Conservation (phyloP, 2,888 invertebrate species). For the Pyrochroa serraticornis region DNA sequence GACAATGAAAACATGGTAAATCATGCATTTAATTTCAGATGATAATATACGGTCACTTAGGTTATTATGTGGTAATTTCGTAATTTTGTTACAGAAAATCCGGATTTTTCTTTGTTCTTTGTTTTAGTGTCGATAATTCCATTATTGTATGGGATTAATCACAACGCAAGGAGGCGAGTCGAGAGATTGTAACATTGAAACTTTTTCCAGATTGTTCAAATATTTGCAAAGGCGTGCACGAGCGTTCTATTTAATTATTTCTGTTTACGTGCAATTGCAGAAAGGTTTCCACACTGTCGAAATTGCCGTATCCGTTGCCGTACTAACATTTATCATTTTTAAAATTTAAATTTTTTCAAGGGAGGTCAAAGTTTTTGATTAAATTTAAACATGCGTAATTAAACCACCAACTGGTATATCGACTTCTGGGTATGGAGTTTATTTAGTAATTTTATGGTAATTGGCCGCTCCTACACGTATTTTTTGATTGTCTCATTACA, state of each 20-base stretch:
- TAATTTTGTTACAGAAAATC: background rate
- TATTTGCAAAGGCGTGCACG: constrained; percentile 3
- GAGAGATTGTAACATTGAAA: background rate
- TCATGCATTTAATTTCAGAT: background rate
- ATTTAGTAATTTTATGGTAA: background rate
- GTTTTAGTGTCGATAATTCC: background rate
- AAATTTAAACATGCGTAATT: no score
- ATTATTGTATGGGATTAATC: no score
- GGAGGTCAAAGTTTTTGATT: no score
- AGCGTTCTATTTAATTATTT: background rate
- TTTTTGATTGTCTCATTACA: no score
- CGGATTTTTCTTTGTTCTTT: no score
- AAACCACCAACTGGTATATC: background rate
- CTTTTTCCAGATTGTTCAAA: background rate
- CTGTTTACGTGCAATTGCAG: background rate
- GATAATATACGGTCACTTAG: background rate
- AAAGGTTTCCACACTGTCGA: no score
- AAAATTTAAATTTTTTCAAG: no score
- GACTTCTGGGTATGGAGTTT: background rate
- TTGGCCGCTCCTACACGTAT: no score
- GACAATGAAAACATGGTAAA: background rate
- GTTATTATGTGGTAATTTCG: background rate
- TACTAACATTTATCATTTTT: no score
- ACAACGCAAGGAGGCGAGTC: background rate
- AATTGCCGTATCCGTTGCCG: no score